Conservation (phyloP, 2,113 vertebrate species). For the Apistogramma diplotaenia region DNA sequence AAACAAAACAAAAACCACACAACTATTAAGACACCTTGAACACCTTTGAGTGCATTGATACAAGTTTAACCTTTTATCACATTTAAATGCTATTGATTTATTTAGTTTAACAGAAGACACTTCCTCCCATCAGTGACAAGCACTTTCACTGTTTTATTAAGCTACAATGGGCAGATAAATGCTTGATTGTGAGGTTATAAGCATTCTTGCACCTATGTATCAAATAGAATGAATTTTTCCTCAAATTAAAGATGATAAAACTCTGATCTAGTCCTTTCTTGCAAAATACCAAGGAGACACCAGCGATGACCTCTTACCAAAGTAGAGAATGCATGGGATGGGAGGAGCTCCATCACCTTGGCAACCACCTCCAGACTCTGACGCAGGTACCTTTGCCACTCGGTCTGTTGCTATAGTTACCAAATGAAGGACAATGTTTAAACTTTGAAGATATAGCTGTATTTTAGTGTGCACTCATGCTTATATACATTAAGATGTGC, state of each 20-base stretch:
- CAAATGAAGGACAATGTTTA: constrained; percentile 27
- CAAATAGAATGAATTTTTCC: background rate
- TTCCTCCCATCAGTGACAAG: background rate
- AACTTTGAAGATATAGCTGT: background rate
- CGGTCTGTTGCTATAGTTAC: constrained; percentile 89
- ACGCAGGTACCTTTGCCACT: constrained; percentile 98
- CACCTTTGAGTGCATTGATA: background rate
- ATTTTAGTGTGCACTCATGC: background rate
- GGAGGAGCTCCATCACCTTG: constrained; percentile 98
- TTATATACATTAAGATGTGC: background rate
- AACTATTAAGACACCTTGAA: background rate
- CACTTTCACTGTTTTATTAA: background rate
- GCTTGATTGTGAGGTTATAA: background rate
- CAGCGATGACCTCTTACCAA: constrained; percentile 78
- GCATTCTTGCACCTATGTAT: too few relatives aligned
- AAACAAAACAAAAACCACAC: too few relatives aligned
- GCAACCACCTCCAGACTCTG: constrained; percentile 98
- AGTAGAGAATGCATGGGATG: constrained; percentile 93
- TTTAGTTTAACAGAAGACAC: background rate
- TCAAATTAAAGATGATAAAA: background rate
- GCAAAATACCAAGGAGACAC: background rate
- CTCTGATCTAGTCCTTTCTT: background rate
- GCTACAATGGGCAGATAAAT: background rate
- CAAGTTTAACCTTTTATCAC: background rate
- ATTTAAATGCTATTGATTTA: background rate